Base-by-base conservation (phyloP, 2,888 invertebrate genomes). In the Exocentrus adspersus region DNA sequence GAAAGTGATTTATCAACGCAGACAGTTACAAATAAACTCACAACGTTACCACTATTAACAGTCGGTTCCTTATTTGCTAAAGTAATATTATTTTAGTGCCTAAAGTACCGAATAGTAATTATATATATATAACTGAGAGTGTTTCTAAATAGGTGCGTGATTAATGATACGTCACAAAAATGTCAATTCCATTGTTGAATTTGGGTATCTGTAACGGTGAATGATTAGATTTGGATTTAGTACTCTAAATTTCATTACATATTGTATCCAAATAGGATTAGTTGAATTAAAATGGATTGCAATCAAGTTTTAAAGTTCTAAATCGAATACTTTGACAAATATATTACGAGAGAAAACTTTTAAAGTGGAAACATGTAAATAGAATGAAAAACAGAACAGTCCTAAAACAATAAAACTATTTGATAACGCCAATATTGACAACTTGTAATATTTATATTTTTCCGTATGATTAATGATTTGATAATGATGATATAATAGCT, bases 1-100 rank as follows among this genome's bases (percentile, higher is more conserved):
- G 37, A 37, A 37, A 37, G 37, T 37, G 37, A 37, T 37, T 37
- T 37, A 37, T 37, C 37, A 37, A 37, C n/a, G n/a, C 37, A 37
- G 37, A 37, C 37, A 37, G n/a, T 37, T 37, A 37, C 37, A 37
- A 37, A 37, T 37, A 37, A 37, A 37, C 37, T 37, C 37, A 37
- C 37, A 37, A 37, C 14, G 37, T 37, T n/a, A 37, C 37, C 14
- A n/a, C 37, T 37, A n/a, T 37, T 37, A 37, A 37, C 37, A n/a
- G 37, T 37, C 37, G 37, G n/a, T 14, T 37, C 12, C 12, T 37
- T 37, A 37, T 37, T 37, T 37, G n/a, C 37, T 12, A 37, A 37
- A 37, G 37, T 5, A 5, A 37, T 37, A 37, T 37, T 37, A 37
- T 37, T 37, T 37, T 37, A 37, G 12, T 37, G 37, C 14, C 37